Evolutionary conservation across 92 coral and sea anemone genomes (phyloP), one percentile per base, ranked within the genome.

Genomic region (Epizoanthus illoricatus): DNA sequence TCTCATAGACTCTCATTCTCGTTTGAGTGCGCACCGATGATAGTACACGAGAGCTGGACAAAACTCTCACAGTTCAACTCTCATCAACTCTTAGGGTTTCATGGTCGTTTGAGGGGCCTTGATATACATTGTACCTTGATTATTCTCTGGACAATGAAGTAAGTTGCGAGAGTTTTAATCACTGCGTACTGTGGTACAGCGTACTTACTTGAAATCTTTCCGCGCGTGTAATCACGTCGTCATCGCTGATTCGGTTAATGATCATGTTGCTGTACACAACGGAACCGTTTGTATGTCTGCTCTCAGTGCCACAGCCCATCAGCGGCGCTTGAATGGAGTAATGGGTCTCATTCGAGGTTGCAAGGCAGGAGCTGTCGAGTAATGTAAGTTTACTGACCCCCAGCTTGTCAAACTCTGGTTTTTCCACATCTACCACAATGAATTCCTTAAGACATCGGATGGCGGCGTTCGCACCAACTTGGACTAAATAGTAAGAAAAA

Each of bases 231-330:
- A 93, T 81, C 79, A 87, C 64, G 41, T 86, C 88, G 80, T 41
- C 18, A 10, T 64, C 88, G 13, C 63, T 80, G 59, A 81, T 85
- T 33, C 74, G 76, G 63, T 91, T 87, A 54, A 81, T 65, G 40
- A 93, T 89, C 5, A n/a, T 12, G 86, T 93, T 93, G 76, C 92
- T 93, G 83, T 93, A 93, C 19, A 93, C 92, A 5, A 93, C 93
- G 6, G 89, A 87, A 8, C 86, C 94, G 3, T 80, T 69, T 5
- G 87, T 89, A 73, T 91, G 92, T 58, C 90, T 87, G 69, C 86
- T 84, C 68, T 49, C 81, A 16, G 97, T 93, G n/a, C 97, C 97
- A 83, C 97, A 93, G 21, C 92, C 84, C 49, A 91, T 68, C 56
- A 93, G 87, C 69, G 94, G 94, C 43, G 97, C 92, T 40, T 71